Conservation (phyloP, 2,113 vertebrate genomes). For the Siphamia tubifer region DNA sequence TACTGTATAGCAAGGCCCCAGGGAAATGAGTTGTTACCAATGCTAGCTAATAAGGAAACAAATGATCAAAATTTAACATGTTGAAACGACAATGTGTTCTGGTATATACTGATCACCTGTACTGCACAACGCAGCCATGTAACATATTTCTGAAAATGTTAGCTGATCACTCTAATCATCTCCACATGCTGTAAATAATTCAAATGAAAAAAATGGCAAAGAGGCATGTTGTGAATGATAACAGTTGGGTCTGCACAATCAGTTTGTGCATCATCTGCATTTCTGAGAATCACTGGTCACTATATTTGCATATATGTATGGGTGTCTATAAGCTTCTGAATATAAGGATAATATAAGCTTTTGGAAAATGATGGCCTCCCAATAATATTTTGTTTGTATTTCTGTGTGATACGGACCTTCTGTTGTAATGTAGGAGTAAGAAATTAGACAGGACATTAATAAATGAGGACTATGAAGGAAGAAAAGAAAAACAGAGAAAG, state of each 20-base stretch:
- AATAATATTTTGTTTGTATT: background rate
- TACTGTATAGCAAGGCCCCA: slow-evolving; percentile 11
- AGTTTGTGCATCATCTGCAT: slow-evolving; percentile 14
- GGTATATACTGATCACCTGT: too few relatives aligned
- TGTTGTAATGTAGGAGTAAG: background rate
- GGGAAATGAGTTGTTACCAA: slow-evolving; percentile 8
- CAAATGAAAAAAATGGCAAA: slow-evolving; percentile 11
- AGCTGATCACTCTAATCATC: background rate
- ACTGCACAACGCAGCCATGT: too few relatives aligned
- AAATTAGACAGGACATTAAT: slow-evolving; percentile 17
- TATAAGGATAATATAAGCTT: slow-evolving; percentile 5
- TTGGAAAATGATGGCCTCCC: too few relatives aligned
- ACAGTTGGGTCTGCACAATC: background rate
- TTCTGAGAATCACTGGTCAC: slow-evolving; percentile 5
- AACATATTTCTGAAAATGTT: too few relatives aligned
- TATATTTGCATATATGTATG: background rate
- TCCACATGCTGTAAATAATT: background rate
- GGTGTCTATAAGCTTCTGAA: background rate
- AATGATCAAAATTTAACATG: slow-evolving; percentile 10
- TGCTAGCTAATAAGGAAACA: slow-evolving; percentile 19
- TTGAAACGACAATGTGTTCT: background rate
- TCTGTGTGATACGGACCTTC: background rate
- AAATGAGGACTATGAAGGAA: slow-evolving; percentile 3
- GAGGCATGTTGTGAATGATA: slow-evolving; percentile 11
- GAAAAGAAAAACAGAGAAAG: slow-evolving; percentile 7